Base-by-base conservation (phyloP, 2,888 invertebrate species). In the Meta bourneti region DNA sequence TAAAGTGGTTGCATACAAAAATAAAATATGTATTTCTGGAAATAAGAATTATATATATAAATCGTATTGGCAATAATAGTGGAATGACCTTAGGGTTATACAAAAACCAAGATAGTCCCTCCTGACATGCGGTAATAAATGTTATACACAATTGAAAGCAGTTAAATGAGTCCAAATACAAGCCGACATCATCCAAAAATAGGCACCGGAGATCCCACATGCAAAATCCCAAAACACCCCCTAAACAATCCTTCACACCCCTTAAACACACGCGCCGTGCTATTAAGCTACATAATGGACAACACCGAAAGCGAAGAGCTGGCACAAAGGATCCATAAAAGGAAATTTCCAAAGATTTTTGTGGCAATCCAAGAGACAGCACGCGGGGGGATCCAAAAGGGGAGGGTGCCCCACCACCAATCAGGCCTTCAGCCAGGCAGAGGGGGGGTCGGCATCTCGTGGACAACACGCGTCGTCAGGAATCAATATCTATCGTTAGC, bases 401-500 rank as follows among this genome's bases (percentile, higher is more conserved):
- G 61, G 61, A 16, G 16, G 16, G 16, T 61, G 11, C 61, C 61
- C 61, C 8, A 61, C 11, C 13, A 61, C 5, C 11, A 61, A 11
- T 61, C 61, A 61, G 8, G 11, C 61, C 8, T 61, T 16, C 61
- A 61, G 19, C 20, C 54, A 19, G 79, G 34, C 11, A 81, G 19
- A 49, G 19, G 72, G 20, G 69, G n/a, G 72, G 34, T 51, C 19
- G 52, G 74, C 48, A 72, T 51, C 16, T n/a, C 20, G 80, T 19
- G 85, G 85, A 90, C 90, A 90, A 19, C 86, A 81, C 82, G 79
- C 83, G 79, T 90, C 84, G 79, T 79, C 84, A 79, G 69, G 79
- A 87, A 91, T 91, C 91, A 91, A 91, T 91, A 91, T 82, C 86
- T 71, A 91, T 91, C 91, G 91, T 91, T 91, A 91, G 91, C 86